Evolutionary conservation across 2,888 invertebrate species (phyloP).

Genomic region (Camponotus fellah): DNA sequence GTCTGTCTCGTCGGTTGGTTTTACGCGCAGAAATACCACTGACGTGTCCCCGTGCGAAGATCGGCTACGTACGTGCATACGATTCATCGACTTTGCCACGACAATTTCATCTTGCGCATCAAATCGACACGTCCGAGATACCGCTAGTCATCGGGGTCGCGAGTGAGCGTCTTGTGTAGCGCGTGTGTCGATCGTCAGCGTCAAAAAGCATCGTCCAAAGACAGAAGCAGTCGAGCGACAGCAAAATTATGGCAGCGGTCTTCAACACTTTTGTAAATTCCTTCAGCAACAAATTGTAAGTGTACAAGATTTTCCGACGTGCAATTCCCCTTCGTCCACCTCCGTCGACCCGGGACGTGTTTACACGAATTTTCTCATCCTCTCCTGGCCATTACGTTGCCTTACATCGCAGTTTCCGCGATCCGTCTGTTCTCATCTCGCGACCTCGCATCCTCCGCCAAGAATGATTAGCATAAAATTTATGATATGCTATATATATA

Average conservation of each 20-base stretch:
- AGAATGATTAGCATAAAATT: neutral
- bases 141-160: constrained; percentile 32
- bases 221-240: constrained; percentile 33
- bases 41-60: constrained; percentile 81
- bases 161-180: neutral
- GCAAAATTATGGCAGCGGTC: constrained; percentile 87
- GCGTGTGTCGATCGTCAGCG: constrained; percentile 2
- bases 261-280: constrained; percentile 90
- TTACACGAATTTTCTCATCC: neutral
- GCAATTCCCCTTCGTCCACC: neutral
- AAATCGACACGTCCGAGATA: constrained; percentile 9
- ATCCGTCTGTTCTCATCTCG: neutral
- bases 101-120: constrained; percentile 21
- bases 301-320: constrained; percentile 76
- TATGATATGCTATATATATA: neutral
- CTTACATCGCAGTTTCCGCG: neutral
- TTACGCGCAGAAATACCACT: constrained; percentile 82
- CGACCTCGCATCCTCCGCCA: neutral
- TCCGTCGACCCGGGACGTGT: neutral
- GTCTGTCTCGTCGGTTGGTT: constrained; percentile 21
- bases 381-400: neutral
- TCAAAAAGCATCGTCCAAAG: neutral
- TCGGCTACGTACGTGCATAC: constrained; percentile 45
- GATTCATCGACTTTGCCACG: constrained; percentile 33
- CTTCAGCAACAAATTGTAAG: constrained; percentile 91